phyloP scores from a whole-genome alignment of 1,140 invertebrate genomes.

The Cylas formicarius region DNA sequence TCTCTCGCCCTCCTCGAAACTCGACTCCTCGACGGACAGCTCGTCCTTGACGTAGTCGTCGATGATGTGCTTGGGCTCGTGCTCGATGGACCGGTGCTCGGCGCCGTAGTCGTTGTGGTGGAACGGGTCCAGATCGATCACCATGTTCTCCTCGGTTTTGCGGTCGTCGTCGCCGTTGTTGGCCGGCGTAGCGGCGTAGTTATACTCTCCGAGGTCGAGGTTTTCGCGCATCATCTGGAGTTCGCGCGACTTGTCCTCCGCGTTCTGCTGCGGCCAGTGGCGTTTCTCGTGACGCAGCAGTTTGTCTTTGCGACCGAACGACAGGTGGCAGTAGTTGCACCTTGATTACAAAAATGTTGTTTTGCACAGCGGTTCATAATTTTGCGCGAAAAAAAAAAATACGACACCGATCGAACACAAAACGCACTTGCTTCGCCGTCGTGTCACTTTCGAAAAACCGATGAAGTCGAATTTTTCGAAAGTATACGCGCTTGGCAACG shows the following conservation, averaged over 20 bases:
- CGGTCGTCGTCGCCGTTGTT: constrained; percentile 15
- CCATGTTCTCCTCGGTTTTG: constrained; percentile 22
- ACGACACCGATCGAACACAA: no score
- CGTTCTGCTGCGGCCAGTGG: constrained; percentile 41
- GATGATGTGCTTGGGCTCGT: no score
- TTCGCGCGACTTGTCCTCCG: constrained; percentile 33
- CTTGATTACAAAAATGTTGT: constrained; percentile 3
- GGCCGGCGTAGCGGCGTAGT: constrained; percentile 9
- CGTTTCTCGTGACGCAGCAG: constrained; percentile 52
- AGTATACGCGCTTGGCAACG: no score
- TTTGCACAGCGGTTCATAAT: background rate
- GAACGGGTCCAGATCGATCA: constrained; percentile 50
- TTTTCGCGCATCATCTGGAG: constrained; percentile 33
- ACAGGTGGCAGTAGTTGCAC: constrained; percentile 58
- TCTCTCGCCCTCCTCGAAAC: constrained; percentile 6
- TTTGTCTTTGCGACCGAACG: constrained; percentile 58
- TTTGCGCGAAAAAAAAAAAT: no score
- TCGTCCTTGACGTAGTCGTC: constrained; percentile 24
- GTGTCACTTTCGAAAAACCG: no score
- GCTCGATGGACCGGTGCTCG: no score
- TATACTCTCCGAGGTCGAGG: constrained; percentile 28
- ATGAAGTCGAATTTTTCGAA: no score
- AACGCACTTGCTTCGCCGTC: no score
- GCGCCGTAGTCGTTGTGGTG: constrained; percentile 34
- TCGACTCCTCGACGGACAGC: constrained; percentile 7